phyloP scores from a whole-genome alignment of 35 echinoderm and acorn worm genomes.

The Apostichopus japonicus region DNA sequence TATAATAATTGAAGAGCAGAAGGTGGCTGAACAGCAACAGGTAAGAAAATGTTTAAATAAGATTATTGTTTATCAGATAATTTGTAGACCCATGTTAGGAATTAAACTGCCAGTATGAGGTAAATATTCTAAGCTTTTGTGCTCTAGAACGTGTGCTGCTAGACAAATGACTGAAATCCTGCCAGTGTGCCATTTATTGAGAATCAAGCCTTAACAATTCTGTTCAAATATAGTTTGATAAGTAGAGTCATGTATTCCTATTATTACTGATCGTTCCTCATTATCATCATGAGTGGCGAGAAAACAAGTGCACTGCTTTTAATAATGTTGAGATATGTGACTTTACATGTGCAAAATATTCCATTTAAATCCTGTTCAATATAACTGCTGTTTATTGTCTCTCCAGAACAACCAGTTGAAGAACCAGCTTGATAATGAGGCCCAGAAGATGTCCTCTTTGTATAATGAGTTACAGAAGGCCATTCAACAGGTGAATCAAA shows the following conservation, averaged over 20 bases:
- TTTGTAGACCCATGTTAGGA: too few relatives aligned
- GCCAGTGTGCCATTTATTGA: too few relatives aligned
- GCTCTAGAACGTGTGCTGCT: too few relatives aligned
- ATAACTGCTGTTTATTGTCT: background rate
- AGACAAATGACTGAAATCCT: too few relatives aligned
- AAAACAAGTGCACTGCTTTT: background rate
- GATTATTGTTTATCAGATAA: too few relatives aligned
- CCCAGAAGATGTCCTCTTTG: conserved; percentile 64
- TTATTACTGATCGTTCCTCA: too few relatives aligned
- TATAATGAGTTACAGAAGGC: conserved; percentile 71
- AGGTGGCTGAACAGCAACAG: conserved; percentile 60
- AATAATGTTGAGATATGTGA: background rate
- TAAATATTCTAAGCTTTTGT: too few relatives aligned
- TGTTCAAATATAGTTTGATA: background rate
- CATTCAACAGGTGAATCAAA: conserved; percentile 57
- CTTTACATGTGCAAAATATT: background rate
- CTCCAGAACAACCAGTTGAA: conserved; percentile 70
- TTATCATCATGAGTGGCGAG: background rate
- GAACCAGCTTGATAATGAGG: conserved; percentile 76
- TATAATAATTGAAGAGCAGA: conserved; percentile 69
- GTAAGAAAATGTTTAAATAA: conserved; percentile 17
- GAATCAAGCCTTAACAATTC: too few relatives aligned
- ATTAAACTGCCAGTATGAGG: too few relatives aligned
- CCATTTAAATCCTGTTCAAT: too few relatives aligned
- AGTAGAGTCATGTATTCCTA: too few relatives aligned